phyloP scores from a whole-genome alignment of 2,888 invertebrate genomes.

The Dasypolia templi region DNA sequence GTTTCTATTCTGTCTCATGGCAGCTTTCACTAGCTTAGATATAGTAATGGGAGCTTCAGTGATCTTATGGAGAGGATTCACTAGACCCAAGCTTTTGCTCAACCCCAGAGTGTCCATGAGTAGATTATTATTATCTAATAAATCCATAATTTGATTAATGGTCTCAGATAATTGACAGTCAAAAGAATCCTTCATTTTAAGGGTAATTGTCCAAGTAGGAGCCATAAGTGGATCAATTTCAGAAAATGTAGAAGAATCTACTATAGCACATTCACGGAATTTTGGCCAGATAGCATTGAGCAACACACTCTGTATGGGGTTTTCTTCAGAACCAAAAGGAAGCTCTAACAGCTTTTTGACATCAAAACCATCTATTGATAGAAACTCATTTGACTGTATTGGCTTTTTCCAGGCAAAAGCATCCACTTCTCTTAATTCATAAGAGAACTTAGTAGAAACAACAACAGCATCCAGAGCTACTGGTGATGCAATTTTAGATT shows the following conservation, averaged over 20 bases:
- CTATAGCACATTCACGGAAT: slow-evolving; percentile 95
- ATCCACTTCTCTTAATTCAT: slow-evolving; percentile 91
- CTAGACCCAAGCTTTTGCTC: slow-evolving; percentile 86
- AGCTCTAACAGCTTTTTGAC: slow-evolving; percentile 89
- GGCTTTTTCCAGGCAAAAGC: slow-evolving; percentile 92
- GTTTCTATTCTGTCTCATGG: slow-evolving; percentile 87
- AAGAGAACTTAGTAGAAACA: slow-evolving; percentile 94
- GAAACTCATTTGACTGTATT: slow-evolving; percentile 83
- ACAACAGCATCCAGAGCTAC: slow-evolving; percentile 91
- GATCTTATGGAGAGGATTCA: slow-evolving; percentile 92
- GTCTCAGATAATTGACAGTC: slow-evolving; percentile 95
- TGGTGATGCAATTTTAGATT: slow-evolving; percentile 95
- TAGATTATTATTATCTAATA: slow-evolving; percentile 90
- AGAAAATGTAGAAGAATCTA: slow-evolving; percentile 96
- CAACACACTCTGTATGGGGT: slow-evolving; percentile 94
- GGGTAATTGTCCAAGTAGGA: slow-evolving; percentile 94
- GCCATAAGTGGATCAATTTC: slow-evolving; percentile 96
- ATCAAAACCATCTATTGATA: slow-evolving; percentile 88
- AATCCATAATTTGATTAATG: slow-evolving; percentile 92
- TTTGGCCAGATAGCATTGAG: slow-evolving; percentile 96
- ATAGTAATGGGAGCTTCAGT: slow-evolving; percentile 95
- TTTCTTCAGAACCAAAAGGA: slow-evolving; percentile 96
- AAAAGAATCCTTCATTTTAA: slow-evolving; percentile 92
- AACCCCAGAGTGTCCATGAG: slow-evolving; percentile 87
- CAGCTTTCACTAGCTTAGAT: slow-evolving; percentile 89